Percentiles rank a stretch among this genome's conserved stretches.
Conservation (phyloP, 64 coral and sea anemone species). For the Pocillopora damicornis region DNA sequence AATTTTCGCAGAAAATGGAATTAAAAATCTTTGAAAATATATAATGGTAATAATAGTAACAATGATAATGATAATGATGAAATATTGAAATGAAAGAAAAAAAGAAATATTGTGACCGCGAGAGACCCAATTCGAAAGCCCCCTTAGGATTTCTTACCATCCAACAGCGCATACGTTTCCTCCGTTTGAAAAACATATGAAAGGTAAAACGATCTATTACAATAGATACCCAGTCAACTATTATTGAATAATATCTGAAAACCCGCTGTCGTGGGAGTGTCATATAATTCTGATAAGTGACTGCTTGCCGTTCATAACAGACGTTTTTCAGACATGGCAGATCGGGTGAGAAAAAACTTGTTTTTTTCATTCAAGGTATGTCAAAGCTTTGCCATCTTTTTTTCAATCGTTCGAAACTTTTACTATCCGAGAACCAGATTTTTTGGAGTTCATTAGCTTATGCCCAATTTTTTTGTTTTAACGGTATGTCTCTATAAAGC, state of each 20-base stretch:
- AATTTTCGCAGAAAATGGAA: too few relatives aligned
- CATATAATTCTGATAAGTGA: neutral
- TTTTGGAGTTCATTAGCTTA: neutral
- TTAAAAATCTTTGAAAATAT: too few relatives aligned
- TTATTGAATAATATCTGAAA: neutral
- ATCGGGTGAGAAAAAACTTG: neutral
- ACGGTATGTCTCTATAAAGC: too few relatives aligned
- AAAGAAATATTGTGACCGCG: too few relatives aligned
- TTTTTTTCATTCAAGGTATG: slow-evolving; percentile 17
- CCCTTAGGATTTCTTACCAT: too few relatives aligned
- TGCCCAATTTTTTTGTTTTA: neutral
- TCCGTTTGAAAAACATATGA: neutral
- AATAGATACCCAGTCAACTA: neutral
- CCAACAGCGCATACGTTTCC: neutral
- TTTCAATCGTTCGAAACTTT: neutral
- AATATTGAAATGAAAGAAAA: too few relatives aligned
- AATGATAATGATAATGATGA: too few relatives aligned
- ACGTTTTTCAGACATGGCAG: neutral
- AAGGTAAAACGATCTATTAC: neutral
- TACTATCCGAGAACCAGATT: neutral
- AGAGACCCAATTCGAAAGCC: too few relatives aligned
- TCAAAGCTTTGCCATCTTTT: neutral
- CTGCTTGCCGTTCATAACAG: neutral
- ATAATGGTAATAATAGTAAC: too few relatives aligned
- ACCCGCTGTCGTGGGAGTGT: neutral